These are phyloP conservation scores for Paracentrotus lividus DNA, from an alignment of 53 echinoderm and acorn worm species.

Conservation along the genomic window DNA sequence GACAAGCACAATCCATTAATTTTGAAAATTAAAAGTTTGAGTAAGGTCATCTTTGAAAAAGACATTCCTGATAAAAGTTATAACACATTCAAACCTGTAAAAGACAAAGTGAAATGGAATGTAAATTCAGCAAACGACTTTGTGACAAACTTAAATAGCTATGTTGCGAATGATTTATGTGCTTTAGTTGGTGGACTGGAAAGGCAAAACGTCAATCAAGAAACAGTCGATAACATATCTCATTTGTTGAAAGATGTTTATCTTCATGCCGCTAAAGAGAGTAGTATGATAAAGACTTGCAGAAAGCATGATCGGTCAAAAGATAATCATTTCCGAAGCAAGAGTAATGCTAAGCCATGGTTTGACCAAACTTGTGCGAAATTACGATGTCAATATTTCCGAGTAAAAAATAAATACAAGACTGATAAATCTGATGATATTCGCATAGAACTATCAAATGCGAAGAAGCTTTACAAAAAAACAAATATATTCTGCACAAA, in stretches of 20 bases:
- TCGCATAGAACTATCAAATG: not conserved
- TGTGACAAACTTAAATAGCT: not conserved
- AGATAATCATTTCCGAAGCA: too few relatives aligned
- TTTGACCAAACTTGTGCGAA: not conserved
- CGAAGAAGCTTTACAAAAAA: not conserved
- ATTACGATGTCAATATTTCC: not conserved
- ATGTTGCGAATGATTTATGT: too few relatives aligned
- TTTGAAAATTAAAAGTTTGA: not conserved
- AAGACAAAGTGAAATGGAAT: not conserved
- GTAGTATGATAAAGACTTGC: not conserved
- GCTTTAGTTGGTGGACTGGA: too few relatives aligned
- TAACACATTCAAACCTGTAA: not conserved
- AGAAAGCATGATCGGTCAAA: too few relatives aligned
- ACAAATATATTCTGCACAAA: not conserved
- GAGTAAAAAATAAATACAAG: not conserved
- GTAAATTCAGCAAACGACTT: not conserved
- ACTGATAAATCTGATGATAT: not conserved
- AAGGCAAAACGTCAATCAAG: not conserved
- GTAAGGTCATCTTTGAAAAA: not conserved
- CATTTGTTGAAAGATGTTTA: too few relatives aligned
- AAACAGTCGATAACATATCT: not conserved
- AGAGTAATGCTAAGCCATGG: too few relatives aligned
- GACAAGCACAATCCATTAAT: constrained; percentile 36
- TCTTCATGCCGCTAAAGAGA: not conserved
- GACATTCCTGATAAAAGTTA: not conserved